A percentile compares a stretch with the other conserved stretches of the same genome.
phyloP scores from a whole-genome alignment of 1,140 invertebrate genomes.

The Drosophila lacertosa region DNA sequence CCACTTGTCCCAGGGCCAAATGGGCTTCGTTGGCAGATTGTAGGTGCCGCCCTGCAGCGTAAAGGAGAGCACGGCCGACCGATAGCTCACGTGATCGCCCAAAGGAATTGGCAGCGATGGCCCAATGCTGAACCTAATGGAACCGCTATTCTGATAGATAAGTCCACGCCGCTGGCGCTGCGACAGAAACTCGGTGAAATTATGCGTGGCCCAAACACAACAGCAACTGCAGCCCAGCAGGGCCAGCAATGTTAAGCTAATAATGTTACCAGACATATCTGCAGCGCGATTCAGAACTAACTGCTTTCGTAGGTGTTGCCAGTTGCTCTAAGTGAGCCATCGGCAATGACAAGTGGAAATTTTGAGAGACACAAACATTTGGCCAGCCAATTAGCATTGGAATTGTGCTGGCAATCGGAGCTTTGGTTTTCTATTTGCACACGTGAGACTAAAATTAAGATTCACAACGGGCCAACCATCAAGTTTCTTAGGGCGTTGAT shows the following conservation, averaged over 20 bases:
- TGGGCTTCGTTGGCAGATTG: conserved; percentile 60
- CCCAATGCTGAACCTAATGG: conserved; percentile 73
- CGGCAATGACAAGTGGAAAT: conserved; percentile 55
- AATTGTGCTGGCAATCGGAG: conserved; percentile 28
- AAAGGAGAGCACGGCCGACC: conserved; percentile 70
- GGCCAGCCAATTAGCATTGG: conserved; percentile 51
- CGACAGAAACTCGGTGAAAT: conserved; percentile 60
- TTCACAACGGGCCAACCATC: conserved; percentile 2
- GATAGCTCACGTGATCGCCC: conserved; percentile 68
- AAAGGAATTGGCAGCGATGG: conserved; percentile 64
- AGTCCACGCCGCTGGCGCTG: conserved; percentile 65
- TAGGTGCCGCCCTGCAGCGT: conserved; percentile 73
- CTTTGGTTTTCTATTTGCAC: conserved; percentile 52
- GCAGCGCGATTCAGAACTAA: conserved; percentile 30
- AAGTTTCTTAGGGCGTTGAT: conserved; percentile 16
- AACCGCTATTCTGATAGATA: conserved; percentile 69
- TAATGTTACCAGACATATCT: conserved; percentile 42
- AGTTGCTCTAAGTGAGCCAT: conserved; percentile 42
- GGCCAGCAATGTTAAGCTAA: conserved; percentile 18
- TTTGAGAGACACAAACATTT: conserved; percentile 55
- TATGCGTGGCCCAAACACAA: conserved; percentile 13
- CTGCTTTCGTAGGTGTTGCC: conserved; percentile 22
- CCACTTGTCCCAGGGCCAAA: conserved; percentile 81
- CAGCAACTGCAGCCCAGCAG: neutral
- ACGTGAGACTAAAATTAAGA: conserved; percentile 44